Conservation (phyloP, 2,113 vertebrate species). For the Mola mola region DNA sequence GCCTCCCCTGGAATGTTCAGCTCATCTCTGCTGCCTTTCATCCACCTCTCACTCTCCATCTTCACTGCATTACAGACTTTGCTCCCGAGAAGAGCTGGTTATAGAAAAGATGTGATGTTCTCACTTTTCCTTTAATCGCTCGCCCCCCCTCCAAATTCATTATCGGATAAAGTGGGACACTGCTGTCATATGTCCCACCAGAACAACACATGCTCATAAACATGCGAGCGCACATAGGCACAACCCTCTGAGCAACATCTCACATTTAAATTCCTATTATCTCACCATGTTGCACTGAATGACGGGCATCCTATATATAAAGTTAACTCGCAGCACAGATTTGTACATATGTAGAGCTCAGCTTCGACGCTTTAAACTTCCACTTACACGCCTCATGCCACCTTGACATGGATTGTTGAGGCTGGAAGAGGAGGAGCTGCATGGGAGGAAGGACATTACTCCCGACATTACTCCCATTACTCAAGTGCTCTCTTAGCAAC, state of each 20-base stretch:
- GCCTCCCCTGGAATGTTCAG: conserved; percentile 48
- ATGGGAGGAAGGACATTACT: conserved; percentile 67
- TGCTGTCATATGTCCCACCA: conserved; percentile 39
- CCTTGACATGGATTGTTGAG: conserved; percentile 46
- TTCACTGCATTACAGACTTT: conserved; percentile 71
- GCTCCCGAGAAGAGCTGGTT: conserved; percentile 27
- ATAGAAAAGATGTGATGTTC: conserved; percentile 25
- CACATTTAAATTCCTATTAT: conserved; percentile 37
- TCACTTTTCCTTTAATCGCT: conserved; percentile 47
- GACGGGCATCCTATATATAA: background rate
- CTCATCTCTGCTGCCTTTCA: conserved; percentile 65
- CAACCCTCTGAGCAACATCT: conserved; percentile 8
- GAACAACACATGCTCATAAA: conserved; percentile 17
- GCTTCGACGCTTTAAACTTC: conserved; percentile 18
- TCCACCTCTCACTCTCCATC: conserved; percentile 54
- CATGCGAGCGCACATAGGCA: conserved; percentile 7
- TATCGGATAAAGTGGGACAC: conserved; percentile 53
- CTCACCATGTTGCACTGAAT: background rate
- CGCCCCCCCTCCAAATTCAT: conserved; percentile 25
- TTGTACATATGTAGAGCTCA: background rate
- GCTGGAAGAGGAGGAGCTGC: conserved; percentile 31
- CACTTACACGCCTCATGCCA: conserved; percentile 30
- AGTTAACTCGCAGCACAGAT: no score
- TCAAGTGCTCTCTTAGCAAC: conserved; percentile 76
- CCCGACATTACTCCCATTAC: conserved; percentile 71